Conservation (phyloP, 2,888 invertebrate genomes). For the Dryadula phaetusa region DNA sequence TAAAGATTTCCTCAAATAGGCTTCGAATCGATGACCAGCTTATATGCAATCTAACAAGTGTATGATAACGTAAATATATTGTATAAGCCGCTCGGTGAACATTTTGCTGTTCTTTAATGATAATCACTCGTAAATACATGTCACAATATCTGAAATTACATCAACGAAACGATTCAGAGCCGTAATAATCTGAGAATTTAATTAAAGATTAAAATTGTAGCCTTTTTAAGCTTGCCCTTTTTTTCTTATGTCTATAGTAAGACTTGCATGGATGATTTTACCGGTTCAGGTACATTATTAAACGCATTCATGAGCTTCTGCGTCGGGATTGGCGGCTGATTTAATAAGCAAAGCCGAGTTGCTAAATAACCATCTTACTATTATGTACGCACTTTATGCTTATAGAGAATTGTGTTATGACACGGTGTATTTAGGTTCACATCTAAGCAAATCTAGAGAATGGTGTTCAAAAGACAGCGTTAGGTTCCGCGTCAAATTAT, state of each 20-base stretch:
- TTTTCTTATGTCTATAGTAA: background rate
- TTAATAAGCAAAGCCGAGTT: background rate
- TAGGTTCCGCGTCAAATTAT: no score
- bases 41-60: no score
- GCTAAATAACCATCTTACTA: background rate
- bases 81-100: constrained; percentile 58
- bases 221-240: background rate
- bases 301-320: constrained; percentile 56
- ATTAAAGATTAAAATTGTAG: constrained; percentile 42
- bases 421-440: no score
- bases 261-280: constrained; percentile 52
- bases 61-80: no score
- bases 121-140: constrained; percentile 50
- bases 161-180: constrained; percentile 24
- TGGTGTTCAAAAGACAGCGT: no score
- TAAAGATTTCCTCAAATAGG: no score
- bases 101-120: constrained; percentile 63
- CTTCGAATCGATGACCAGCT: no score
- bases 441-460: no score
- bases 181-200: constrained; percentile 28
- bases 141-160: constrained; percentile 41
- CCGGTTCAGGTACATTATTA: constrained; percentile 73
- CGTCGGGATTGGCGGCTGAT: constrained; percentile 50
- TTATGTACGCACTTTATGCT: background rate
- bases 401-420: no score